Base-by-base conservation (phyloP, 1,140 invertebrate genomes). In the Temnothorax longispinosus region DNA sequence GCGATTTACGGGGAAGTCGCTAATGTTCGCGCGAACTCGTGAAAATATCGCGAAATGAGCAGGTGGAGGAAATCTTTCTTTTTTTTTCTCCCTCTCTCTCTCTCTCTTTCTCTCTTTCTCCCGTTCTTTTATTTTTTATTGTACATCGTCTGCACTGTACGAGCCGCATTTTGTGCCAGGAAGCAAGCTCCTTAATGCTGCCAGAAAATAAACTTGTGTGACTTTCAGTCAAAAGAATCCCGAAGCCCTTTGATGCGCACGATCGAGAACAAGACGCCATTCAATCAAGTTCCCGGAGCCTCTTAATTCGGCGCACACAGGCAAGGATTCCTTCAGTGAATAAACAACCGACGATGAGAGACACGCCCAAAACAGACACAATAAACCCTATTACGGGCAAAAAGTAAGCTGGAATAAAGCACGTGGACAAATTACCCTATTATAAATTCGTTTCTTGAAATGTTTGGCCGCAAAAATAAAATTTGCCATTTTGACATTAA, bases 1-100 rank as follows among this genome's bases (percentile, higher is more conserved):
- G 54, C 87, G 87, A 86, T 86, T 88, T 88, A 88, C 67, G 69
- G n/a, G 54, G 60, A 75, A 88, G 67, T 88, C 72, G 85, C 77
- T 88, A 88, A 88, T 88, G 87, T 78, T 74, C 69, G 60, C 71
- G 62, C 50, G 18, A 64, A 67, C 76, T 86, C 41, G 64, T 27
- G 67, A 75, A 80, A 88, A 72, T 80, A 65, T 78, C 18, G 18
- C 62, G 52, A 85, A 58, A 78, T 64, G 77, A 74, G 69, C 72
- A 74, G 41, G 21, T 38, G 38, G 18, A 56, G 74, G 13, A 74
- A 38, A 47, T 60, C 35, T 71, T 44, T 64, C 32, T 5, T 2
- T 50, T 81, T 56, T 10, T 44, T n/a, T n/a, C n/a, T n/a, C n/a
- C n/a, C n/a, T n/a, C n/a, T 15, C 15, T 3, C 1, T 7, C 3